phyloP scores from a whole-genome alignment of 2,797 vertebrate genomes.

The Distichodus sexfasciatus region DNA sequence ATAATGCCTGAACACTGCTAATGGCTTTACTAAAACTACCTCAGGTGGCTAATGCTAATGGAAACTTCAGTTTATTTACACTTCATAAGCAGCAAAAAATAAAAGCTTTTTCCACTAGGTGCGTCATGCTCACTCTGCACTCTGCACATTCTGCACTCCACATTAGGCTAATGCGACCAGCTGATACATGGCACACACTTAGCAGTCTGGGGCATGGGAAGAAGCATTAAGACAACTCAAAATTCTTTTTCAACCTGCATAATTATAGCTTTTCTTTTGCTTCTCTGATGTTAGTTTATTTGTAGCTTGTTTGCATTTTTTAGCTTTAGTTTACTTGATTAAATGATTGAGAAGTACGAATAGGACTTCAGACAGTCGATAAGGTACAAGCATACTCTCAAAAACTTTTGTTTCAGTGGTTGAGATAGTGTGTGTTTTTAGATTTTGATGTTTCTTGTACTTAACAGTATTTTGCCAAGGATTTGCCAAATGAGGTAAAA shows the following conservation, averaged over 20 bases:
- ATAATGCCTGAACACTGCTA: conserved; percentile 8
- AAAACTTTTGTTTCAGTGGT: too few relatives aligned
- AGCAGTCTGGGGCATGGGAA: not conserved
- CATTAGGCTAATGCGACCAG: not conserved
- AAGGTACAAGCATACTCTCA: too few relatives aligned
- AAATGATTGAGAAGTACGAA: too few relatives aligned
- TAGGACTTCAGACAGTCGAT: too few relatives aligned
- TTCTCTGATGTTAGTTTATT: too few relatives aligned
- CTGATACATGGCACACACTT: not conserved
- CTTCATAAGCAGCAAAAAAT: not conserved
- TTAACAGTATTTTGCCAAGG: too few relatives aligned
- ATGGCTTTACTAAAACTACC: conserved; percentile 9
- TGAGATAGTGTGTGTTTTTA: too few relatives aligned
- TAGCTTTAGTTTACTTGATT: too few relatives aligned
- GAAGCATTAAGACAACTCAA: not conserved
- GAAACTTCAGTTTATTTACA: conserved; percentile 20
- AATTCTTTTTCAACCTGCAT: not conserved
- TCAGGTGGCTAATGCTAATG: conserved; percentile 35
- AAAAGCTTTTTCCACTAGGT: not conserved
- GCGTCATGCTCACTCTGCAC: not conserved
- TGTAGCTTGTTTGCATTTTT: too few relatives aligned
- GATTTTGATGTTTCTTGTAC: too few relatives aligned
- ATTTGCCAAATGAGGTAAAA: too few relatives aligned
- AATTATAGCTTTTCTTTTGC: not conserved
- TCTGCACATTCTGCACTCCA: not conserved